Evolutionary conservation across 2,797 vertebrate genomes (phyloP), one percentile per base, ranked within the genome.

Genomic region (Myotis daubentonii): DNA sequence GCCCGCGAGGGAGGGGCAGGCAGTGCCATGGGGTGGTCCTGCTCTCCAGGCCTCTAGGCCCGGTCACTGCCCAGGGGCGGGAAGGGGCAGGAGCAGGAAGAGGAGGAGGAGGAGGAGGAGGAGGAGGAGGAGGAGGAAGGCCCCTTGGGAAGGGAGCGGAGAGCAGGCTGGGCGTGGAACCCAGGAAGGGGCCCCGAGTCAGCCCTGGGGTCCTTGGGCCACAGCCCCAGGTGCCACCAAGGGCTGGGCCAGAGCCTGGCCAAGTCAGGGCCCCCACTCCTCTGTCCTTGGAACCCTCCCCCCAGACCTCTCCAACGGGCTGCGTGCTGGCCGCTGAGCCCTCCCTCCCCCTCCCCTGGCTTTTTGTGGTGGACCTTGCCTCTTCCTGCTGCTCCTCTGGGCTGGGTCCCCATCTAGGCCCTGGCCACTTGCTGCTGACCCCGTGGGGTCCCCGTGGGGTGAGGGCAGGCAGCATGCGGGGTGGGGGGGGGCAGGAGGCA

Each of bases 261-360:
- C 6, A 3, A 0, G 68, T 19, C 22, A 4, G 65, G 0, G 30
- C 28, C 68, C 28, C 36, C 8, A 3, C 33, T 6, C 8, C 6
- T 7, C 28, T 10, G 15, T 5, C 19, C 38, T 55, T 49, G 4
- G 25, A 30, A n/a, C 13, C 17, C 10, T 23, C 16, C 36, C 66
- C 44, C 17, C 5, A 4, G 25, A 28, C 23, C 68, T 12, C 33
- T 13, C 49, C 11, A 0, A 0, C 0, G 57, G 53, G 53, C 66
- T 84, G 33, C 13, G 30, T 13, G 2, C 23, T 6, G 6, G 49
- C 80, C 13, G 3, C 12, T 4, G 53, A 30, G 33, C 57, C 55
- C 36, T 2, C 41, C 33, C 28, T 62, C 12, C 3, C 23, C 22
- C 6, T 10, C 22, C 49, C 30, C 47, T 2, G 3, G 3, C 41